Conservation (phyloP, 2,797 vertebrate genomes). For the Pseudochirops corinnae region DNA sequence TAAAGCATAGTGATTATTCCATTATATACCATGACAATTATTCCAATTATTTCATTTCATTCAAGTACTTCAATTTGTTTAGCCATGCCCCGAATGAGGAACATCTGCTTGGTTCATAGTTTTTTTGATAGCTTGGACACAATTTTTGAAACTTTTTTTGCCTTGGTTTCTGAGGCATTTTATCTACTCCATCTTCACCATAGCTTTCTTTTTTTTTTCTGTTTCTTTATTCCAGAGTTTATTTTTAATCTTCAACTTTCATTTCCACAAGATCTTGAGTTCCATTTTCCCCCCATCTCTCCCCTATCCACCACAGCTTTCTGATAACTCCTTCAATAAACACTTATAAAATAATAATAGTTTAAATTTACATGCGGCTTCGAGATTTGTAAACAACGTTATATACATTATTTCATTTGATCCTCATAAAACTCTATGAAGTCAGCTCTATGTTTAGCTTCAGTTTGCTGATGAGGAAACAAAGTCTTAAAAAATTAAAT, state of each 20-base stretch:
- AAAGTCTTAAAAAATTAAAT: background rate
- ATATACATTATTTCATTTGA: background rate
- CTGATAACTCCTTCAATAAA: background rate
- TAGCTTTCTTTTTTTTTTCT: background rate
- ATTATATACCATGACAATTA: background rate
- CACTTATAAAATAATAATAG: background rate
- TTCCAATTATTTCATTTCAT: background rate
- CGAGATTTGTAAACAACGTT: background rate
- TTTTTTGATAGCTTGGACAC: background rate
- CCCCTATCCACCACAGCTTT: background rate
- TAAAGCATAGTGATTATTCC: background rate
- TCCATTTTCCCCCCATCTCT: no score
- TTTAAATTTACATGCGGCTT: background rate
- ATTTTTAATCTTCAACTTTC: no score
- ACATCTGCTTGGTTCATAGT: background rate
- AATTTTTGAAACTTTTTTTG: background rate
- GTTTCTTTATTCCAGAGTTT: no score
- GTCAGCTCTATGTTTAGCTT: background rate
- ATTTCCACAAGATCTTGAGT: no score
- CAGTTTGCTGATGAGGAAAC: background rate
- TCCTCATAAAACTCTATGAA: background rate
- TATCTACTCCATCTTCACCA: background rate
- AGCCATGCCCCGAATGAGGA: background rate
- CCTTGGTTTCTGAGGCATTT: background rate
- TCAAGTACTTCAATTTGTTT: background rate